phyloP scores from a whole-genome alignment of 64 coral and sea anemone genomes.

The Dendronephthya gigantea region DNA sequence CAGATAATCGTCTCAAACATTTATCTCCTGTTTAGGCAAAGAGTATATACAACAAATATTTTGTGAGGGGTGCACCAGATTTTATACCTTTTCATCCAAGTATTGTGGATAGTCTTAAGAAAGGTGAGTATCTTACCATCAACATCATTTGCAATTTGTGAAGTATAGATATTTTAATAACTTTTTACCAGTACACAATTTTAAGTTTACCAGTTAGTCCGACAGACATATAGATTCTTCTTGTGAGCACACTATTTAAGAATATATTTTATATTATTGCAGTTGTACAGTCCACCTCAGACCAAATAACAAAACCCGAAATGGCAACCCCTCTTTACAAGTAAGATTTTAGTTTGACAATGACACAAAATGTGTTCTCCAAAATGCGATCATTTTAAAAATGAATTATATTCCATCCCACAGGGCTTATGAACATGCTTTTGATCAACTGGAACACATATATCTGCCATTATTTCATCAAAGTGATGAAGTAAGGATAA shows the following conservation, averaged over 20 bases:
- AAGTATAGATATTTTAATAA: too few species aligned
- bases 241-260: too few species aligned
- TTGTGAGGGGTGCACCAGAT: slow-evolving; percentile 5
- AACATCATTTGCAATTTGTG: too few species aligned
- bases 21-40: neutral
- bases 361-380: too few species aligned
- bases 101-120: neutral
- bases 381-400: too few species aligned
- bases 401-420: neutral
- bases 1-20: neutral
- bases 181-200: too few species aligned
- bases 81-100: neutral
- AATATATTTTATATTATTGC: neutral
- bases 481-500: neutral
- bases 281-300: neutral
- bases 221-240: too few species aligned
- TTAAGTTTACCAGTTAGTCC: too few species aligned
- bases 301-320: neutral
- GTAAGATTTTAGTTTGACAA: neutral
- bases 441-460: neutral
- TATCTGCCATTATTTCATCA: slow-evolving; percentile 2
- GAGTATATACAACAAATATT: slow-evolving; percentile 14
- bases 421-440: neutral
- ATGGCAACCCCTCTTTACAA: neutral
- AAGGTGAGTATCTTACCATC: neutral